phyloP scores from a whole-genome alignment of 1,140 invertebrate genomes.

The Pseudomyrmex sp. region DNA sequence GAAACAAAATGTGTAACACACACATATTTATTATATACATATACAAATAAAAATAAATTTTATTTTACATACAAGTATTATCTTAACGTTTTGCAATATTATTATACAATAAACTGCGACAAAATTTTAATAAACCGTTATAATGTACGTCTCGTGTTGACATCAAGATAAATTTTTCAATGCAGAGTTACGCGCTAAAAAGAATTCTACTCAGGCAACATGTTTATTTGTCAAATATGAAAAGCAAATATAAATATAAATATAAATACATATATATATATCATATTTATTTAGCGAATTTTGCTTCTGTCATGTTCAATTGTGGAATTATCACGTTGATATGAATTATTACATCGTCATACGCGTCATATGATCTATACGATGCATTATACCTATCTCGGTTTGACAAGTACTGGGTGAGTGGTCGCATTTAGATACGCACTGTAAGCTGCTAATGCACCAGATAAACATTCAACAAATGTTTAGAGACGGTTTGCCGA shows the following conservation, averaged over 20 bases:
- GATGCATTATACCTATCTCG: conserved; percentile 57
- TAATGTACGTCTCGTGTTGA: no score
- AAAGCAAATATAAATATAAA: not conserved
- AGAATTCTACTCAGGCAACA: not conserved
- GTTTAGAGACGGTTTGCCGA: conserved; percentile 61
- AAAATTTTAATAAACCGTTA: not conserved
- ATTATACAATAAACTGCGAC: not conserved
- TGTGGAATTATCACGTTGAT: conserved; percentile 50
- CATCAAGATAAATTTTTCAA: conserved; percentile 5
- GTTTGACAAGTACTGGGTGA: conserved; percentile 50
- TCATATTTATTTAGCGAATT: conserved; percentile 38
- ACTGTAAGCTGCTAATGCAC: conserved; percentile 61
- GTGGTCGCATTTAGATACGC: conserved; percentile 56
- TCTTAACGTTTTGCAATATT: no score
- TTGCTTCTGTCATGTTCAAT: conserved; percentile 49
- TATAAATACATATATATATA: not conserved
- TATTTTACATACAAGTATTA: not conserved
- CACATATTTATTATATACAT: no score
- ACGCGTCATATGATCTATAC: conserved; percentile 55
- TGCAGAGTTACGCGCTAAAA: not conserved
- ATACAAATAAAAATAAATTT: no score
- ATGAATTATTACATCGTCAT: conserved; percentile 54
- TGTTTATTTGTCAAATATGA: conserved; percentile 22
- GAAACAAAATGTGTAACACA: no score
- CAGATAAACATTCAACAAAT: conserved; percentile 62